Conservation (phyloP, 1,140 invertebrate species). For the Aphaenogaster rudis region DNA sequence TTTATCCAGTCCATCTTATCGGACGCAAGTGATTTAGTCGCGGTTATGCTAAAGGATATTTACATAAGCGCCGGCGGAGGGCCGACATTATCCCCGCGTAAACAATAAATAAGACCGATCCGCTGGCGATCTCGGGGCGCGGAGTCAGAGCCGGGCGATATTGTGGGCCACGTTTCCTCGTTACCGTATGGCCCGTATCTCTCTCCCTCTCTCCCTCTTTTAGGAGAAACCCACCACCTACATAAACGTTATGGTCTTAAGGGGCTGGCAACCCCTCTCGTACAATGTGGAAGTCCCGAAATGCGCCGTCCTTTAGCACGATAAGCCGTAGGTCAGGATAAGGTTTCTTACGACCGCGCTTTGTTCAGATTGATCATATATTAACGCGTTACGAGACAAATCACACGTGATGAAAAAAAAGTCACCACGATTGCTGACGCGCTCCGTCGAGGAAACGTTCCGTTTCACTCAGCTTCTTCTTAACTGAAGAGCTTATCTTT, state of each 20-base stretch:
- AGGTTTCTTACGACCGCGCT: conserved; percentile 70
- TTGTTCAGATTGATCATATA: conserved; percentile 68
- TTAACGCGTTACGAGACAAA: conserved; percentile 62
- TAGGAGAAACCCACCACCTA: conserved; percentile 56
- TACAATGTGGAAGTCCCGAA: conserved; percentile 68
- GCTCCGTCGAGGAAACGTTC: background rate
- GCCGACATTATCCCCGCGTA: conserved; percentile 65
- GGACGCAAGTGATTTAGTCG: conserved; percentile 70
- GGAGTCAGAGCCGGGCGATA: conserved; percentile 27
- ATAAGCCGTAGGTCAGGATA: conserved; percentile 71
- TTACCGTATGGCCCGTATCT: conserved; percentile 68
- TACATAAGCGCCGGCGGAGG: conserved; percentile 69
- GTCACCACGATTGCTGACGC: background rate
- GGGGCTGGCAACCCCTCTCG: conserved; percentile 64
- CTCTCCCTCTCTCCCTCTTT: conserved; percentile 57
- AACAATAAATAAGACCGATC: conserved; percentile 72
- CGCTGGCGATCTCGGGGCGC: conserved; percentile 16
- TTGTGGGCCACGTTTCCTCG: conserved; percentile 68
- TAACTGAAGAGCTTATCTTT: background rate
- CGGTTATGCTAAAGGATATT: conserved; percentile 74
- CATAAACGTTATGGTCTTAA: conserved; percentile 76
- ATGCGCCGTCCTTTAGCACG: conserved; percentile 72
- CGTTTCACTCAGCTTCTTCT: background rate
- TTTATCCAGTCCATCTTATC: conserved; percentile 76
- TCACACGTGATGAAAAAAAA: conserved; percentile 29